Conservation (phyloP, 2,113 vertebrate species). For the Lipophrys pholis region DNA sequence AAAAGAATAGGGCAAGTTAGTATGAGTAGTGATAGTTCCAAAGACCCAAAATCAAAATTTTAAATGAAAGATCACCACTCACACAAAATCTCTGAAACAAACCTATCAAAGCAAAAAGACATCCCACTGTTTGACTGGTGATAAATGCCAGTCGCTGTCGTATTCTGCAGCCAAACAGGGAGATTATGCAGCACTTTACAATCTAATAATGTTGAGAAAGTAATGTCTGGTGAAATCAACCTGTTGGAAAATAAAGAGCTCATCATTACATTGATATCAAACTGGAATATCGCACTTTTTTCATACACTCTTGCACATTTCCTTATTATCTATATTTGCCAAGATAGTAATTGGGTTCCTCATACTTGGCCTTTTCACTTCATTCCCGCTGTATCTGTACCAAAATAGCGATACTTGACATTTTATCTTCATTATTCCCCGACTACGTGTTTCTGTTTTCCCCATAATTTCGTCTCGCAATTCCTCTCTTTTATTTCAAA, state of each 20-base stretch:
- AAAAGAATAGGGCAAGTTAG: slow-evolving; percentile 19
- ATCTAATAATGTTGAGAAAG: slow-evolving; percentile 3
- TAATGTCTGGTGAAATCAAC: background rate
- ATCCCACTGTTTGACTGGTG: slow-evolving; percentile 17
- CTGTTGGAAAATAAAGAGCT: background rate
- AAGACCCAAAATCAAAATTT: slow-evolving; percentile 13
- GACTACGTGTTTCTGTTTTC: background rate
- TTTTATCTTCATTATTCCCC: background rate
- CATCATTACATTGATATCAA: background rate
- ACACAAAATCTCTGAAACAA: slow-evolving; percentile 32
- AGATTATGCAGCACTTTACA: slow-evolving; percentile 11
- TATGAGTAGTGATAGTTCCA: slow-evolving; percentile 24
- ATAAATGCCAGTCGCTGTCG: slow-evolving; percentile 17
- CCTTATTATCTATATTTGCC: slow-evolving; percentile 3
- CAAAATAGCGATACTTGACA: slow-evolving; percentile 12
- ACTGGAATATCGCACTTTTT: background rate
- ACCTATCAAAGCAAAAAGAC: slow-evolving; percentile 42
- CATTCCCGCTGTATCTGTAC: background rate
- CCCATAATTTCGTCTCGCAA: background rate
- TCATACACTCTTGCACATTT: background rate
- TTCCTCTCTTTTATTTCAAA: background rate
- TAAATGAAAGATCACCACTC: slow-evolving; percentile 20
- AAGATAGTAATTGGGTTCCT: background rate
- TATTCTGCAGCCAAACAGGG: slow-evolving; percentile 8
- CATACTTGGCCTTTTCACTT: slow-evolving; percentile 17